Evolutionary conservation across 1,140 invertebrate genomes (phyloP), one percentile per base, ranked within the genome.

Genomic region (Dinoponera quadriceps): DNA sequence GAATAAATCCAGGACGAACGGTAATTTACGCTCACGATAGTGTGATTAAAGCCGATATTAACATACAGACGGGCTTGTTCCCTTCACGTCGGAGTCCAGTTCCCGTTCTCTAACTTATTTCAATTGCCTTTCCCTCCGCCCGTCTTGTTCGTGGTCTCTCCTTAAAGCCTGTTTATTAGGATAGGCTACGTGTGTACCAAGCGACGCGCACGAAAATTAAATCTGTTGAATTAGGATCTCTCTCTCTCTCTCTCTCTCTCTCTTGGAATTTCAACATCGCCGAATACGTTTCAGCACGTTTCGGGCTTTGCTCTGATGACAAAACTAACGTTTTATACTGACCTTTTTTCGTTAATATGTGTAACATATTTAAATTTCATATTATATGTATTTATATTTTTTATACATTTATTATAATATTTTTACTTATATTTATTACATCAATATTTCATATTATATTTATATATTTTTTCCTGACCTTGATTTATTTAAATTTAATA

Each of bases 11-110:
- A 22, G 75, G 51, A 69, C 51, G 49, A 78, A 78, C 49, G 49
- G 62, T 78, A 78, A 78, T 78, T 78, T 78, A 78, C 33, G 51
- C 33, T 78, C 75, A 16, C 75, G 75, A 69, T 78, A 78, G 33
- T 22, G 22, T 78, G 63, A 78, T 78, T 78, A 69, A 78, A 78
- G 63, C 33, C 75, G 63, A 78, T 68, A 78, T 78, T 78, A 78
- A 68, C 75, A 78, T 78, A 78, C 75, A 57, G 49, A 78, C 63
- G 65, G 51, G 29, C 62, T 44, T 78, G 75, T 68, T 55, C 33
- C 38, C 63, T 5, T 69, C 33, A 48, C 49, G 51, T 57, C 38
- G 16, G 55, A 78, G 63, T 44, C 63, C 49, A 51, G 63, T 44
- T 11, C 38, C 20, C 16, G 29, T 16, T 55, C 44, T 55, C 3